Base-by-base conservation (phyloP, 2,797 vertebrate genomes). In the Sorex maritimensis region DNA sequence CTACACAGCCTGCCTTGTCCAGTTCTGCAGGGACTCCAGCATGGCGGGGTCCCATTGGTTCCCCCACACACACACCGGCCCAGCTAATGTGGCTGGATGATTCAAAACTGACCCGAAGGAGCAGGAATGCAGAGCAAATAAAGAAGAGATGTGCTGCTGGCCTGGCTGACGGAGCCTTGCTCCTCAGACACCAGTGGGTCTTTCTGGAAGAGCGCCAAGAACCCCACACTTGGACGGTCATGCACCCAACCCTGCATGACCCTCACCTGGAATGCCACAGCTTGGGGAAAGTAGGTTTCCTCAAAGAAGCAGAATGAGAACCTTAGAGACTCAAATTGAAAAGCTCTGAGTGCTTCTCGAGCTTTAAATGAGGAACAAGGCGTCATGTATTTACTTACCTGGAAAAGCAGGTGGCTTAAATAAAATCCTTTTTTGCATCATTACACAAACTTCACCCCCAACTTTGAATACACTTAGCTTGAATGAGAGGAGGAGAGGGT, bases 321-420 rank as follows among this genome's bases (percentile, higher is more conserved):
- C 21, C 44, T 61, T 24, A 0, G 7, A 6, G 38, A 75, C 65
- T 23, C 63, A 23, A 28, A 17, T 2, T 1, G 34, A 61, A 30
- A 75, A 15, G 24, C 1, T 71, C 78, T 28, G 55, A 58, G 46
- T 44, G 46, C 30, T 90, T 4, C 61, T 17, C 44, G 46, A 74
- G 44, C 78, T 63, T 68, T 38, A 6, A 34, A 77, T 58, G 13
- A 41, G 13, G 9, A 9, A 4, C 1, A 46, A 28, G 15, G 3
- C 2, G 28, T 34, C 2, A 1, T 26, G 23, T 10, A 24, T 24
- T 46, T 34, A n/a, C 28, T 26, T n/a, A 12, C 11, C 0, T 0
- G 0, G 72, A 12, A 23, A 69, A 71, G 11, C 6, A 0, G 46
- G 23, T 12, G 1, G 88, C 24, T 3, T 30, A 0, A 9, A 6